These are phyloP conservation scores for Astreopora myriophthalma DNA, from an alignment of 64 coral and sea anemone species.

Conservation along the genomic window DNA sequence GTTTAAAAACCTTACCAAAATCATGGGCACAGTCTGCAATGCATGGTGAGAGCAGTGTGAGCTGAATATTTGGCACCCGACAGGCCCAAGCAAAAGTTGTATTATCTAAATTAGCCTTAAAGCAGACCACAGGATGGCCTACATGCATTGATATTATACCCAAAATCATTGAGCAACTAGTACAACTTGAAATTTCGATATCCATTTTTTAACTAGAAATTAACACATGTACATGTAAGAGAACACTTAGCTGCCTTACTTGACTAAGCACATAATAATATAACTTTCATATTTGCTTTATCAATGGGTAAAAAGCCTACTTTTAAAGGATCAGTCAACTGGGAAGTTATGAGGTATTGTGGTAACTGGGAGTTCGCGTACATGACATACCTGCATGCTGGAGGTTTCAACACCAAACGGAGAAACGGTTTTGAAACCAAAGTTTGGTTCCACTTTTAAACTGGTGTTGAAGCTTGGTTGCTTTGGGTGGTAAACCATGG, in stretches of 20 bases:
- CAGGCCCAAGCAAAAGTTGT: no score
- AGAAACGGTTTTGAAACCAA: not conserved
- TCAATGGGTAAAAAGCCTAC: not conserved
- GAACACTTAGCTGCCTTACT: not conserved
- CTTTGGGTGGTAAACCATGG: not conserved
- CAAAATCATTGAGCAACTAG: no score
- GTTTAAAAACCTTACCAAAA: no score
- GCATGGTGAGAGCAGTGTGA: no score
- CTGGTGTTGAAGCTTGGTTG: not conserved
- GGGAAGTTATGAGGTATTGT: not conserved
- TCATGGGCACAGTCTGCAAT: no score
- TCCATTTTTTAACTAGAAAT: no score
- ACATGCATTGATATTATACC: no score
- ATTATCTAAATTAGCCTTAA: no score
- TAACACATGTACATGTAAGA: no score
- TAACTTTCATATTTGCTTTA: not conserved
- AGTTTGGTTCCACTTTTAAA: conserved; percentile 27
- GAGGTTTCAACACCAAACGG: not conserved
- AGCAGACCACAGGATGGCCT: no score
- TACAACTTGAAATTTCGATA: no score
- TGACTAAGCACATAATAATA: not conserved
- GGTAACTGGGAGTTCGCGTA: conserved; percentile 15
- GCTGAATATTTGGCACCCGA: no score
- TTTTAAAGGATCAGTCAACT: not conserved
- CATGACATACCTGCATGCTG: conserved; percentile 20